A percentile compares a stretch with the other conserved stretches of the same genome.
phyloP scores from a whole-genome alignment of 2,113 vertebrate species.

The Anolis sagrei region DNA sequence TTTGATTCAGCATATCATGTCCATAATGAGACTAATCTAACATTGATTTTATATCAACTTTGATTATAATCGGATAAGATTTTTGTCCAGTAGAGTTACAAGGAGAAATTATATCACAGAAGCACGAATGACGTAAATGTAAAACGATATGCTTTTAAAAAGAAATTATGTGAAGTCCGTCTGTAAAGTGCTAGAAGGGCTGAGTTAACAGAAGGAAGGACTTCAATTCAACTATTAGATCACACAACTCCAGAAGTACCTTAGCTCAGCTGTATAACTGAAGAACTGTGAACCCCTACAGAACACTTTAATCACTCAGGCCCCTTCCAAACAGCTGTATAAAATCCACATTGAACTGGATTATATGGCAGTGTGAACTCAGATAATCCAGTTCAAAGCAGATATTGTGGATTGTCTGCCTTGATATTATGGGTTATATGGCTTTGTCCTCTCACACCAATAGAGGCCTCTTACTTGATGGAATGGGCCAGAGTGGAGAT shows the following conservation, averaged over 20 bases:
- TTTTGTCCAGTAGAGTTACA: constrained; percentile 56
- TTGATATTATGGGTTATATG: too few species aligned
- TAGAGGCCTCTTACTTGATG: too few species aligned
- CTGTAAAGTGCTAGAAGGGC: constrained; percentile 50
- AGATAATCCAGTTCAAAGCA: too few species aligned
- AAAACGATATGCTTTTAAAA: constrained; percentile 51
- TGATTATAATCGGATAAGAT: constrained; percentile 58
- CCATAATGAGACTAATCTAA: constrained; percentile 50
- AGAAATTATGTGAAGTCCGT: constrained; percentile 54
- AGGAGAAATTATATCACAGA: constrained; percentile 40
- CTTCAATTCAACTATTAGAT: neutral
- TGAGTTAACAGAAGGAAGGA: constrained; percentile 47
- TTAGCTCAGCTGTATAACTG: neutral
- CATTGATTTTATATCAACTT: constrained; percentile 70
- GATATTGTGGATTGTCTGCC: too few species aligned
- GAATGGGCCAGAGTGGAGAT: too few species aligned
- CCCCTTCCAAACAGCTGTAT: too few species aligned
- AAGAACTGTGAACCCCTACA: neutral
- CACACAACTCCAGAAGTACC: neutral
- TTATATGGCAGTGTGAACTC: too few species aligned
- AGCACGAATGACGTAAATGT: constrained; percentile 48
- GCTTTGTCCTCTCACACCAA: too few species aligned
- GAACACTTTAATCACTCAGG: neutral
- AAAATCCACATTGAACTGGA: too few species aligned
- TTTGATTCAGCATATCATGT: constrained; percentile 53